Evolutionary conservation across 2,113 vertebrate genomes (phyloP), one percentile per base, ranked within the genome.

Genomic region (Mesitornis unicolor): DNA sequence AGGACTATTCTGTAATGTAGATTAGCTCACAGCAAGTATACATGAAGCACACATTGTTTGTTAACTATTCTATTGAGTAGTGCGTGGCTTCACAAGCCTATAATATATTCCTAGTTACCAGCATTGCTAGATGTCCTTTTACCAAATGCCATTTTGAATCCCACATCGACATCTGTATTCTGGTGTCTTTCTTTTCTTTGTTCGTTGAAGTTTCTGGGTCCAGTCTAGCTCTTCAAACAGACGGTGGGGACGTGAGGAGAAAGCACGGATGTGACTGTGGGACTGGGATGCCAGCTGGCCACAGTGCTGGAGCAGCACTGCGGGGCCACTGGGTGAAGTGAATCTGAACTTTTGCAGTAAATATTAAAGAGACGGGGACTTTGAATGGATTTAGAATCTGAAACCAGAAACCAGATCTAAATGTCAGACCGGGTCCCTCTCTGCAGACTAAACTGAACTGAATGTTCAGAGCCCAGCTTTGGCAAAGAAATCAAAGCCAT

Each of bases 371-470:
- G 53, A 82, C 76, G 25, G 77, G 31, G 53, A 90, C 57, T 89
- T 76, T 57, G 69, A 56, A 29, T 87, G 79, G 54, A 74, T 91
- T 96, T 94, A 71, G 91, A 94, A 93, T 73, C 87, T 74, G 82
- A 87, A 95, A 83, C n/a, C 79, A 92, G 82, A 85, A 95, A 86
- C 60, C 53, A 67, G 82, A 73, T 82, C 89, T 91, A 89, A 87
- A 95, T 91, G 82, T 96, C 95, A 95, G 79, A 77, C 71, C 2
- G 0, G 24, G 87, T 93, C 75, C 68, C 82, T 84, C 7, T 94
- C 87, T 93, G 67, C 68, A 86, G 82, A 88, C 76, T 87, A 71
- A 92, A 90, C 90, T 92, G 85, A 94, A 90, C 82, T 80, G 71
- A 81, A 86, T 90, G 68, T 87, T 91, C 93, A 91, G 60, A 81